Percentiles rank a stretch among this genome's conserved stretches.
These are phyloP conservation scores for Stegodyphus mimosarum DNA, from an alignment of 1,140 invertebrate genomes.

Conservation along the genomic window DNA sequence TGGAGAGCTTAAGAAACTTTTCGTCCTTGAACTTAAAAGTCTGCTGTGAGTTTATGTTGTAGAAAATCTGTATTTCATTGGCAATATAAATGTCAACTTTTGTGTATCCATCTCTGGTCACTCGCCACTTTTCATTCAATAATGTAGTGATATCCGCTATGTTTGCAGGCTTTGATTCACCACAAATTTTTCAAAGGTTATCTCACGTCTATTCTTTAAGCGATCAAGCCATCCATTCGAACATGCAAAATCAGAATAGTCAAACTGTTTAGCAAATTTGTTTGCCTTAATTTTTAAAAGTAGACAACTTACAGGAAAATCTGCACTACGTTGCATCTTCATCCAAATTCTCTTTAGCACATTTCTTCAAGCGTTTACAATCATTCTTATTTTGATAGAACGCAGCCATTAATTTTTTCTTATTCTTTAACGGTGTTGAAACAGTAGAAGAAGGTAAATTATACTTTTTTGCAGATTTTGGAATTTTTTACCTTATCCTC, in stretches of 20 bases:
- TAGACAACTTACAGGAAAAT: constrained; percentile 58
- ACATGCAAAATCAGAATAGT: constrained; percentile 62
- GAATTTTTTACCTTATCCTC: background rate
- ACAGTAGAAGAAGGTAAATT: background rate
- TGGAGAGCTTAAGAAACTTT: background rate
- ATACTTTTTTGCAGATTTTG: background rate
- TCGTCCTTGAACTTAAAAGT: background rate
- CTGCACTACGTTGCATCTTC: constrained; percentile 7
- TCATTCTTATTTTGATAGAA: background rate
- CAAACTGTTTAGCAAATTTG: constrained; percentile 62
- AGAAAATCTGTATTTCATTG: constrained; percentile 62
- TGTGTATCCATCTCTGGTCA: constrained; percentile 59
- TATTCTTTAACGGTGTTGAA: background rate
- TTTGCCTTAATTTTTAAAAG: constrained; percentile 60
- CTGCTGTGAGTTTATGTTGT: constrained; percentile 43
- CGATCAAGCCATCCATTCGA: constrained; percentile 63
- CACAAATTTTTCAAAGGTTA: constrained; percentile 62
- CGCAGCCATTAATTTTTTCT: background rate
- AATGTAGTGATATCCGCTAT: constrained; percentile 56
- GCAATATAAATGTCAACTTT: constrained; percentile 62
- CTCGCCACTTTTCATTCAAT: constrained; percentile 55
- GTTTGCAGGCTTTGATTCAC: constrained; percentile 47
- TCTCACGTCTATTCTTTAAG: constrained; percentile 63
- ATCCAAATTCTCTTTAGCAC: background rate
- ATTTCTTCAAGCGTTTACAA: background rate